Percentiles rank a stretch among this genome's conserved stretches.
These are phyloP conservation scores for Cephus cinctus DNA, from an alignment of 1,140 invertebrate genomes.

Conservation along the genomic window DNA sequence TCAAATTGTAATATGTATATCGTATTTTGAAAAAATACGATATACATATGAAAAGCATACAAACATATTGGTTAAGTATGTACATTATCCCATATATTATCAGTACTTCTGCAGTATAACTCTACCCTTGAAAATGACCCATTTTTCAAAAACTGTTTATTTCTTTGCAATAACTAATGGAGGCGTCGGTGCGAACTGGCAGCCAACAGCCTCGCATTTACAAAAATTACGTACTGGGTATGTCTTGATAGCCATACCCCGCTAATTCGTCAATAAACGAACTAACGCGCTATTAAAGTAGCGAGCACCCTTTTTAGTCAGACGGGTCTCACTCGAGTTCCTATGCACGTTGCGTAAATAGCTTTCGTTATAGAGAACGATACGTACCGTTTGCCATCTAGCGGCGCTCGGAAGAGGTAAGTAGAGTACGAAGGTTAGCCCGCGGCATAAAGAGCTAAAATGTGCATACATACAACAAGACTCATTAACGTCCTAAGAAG, in stretches of 20 bases:
- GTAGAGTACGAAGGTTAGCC: conserved; percentile 1
- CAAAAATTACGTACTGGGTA: conserved; percentile 64
- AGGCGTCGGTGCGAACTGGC: conserved; percentile 55
- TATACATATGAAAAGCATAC: too few relatives aligned
- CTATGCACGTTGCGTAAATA: neutral
- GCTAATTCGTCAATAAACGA: conserved; percentile 29
- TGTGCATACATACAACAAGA: too few relatives aligned
- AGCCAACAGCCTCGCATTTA: conserved; percentile 54
- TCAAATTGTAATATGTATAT: too few relatives aligned
- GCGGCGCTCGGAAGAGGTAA: neutral
- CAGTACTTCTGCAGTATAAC: too few relatives aligned
- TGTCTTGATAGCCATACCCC: conserved; percentile 66
- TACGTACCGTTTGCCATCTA: conserved; percentile 15
- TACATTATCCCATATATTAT: too few relatives aligned
- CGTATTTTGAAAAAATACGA: too few relatives aligned
- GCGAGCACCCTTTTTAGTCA: conserved; percentile 59
- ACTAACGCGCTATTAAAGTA: conserved; percentile 54
- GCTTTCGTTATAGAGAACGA: conserved; percentile 16
- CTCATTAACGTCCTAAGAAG: too few relatives aligned
- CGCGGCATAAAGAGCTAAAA: neutral
- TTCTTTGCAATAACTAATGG: conserved; percentile 17
- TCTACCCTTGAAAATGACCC: too few relatives aligned
- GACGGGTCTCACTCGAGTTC: neutral
- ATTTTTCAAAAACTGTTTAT: too few relatives aligned
- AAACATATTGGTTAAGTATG: too few relatives aligned